These are phyloP conservation scores for Aproaerema taeniolella DNA, from an alignment of 2,888 invertebrate genomes.

Conservation along the genomic window DNA sequence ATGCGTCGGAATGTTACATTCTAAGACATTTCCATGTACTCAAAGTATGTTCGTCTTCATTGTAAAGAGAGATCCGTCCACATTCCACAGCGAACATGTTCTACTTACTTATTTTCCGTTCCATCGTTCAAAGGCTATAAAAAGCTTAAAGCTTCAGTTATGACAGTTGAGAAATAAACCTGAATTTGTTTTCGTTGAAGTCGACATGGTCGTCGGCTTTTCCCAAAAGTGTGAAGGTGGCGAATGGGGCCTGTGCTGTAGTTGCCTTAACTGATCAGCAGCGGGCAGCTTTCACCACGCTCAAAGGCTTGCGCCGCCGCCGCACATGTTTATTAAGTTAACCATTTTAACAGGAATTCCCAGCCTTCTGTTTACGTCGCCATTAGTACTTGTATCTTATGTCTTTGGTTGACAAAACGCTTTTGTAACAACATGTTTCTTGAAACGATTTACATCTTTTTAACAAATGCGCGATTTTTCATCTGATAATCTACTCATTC, in stretches of 20 bases:
- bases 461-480: no score
- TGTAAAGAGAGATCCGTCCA: no score
- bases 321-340: slow-evolving; percentile 68
- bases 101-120: no score
- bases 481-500: no score
- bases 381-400: slow-evolving; percentile 39
- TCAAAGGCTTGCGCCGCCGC: slow-evolving; percentile 61
- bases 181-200: slow-evolving; percentile 17
- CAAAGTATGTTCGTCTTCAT: no score
- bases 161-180: slow-evolving; percentile 14
- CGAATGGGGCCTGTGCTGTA: slow-evolving; percentile 11
- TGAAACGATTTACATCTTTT: no score
- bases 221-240: slow-evolving; percentile 13
- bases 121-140: neutral
- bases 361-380: slow-evolving; percentile 50
- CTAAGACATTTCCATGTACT: no score
- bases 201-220: slow-evolving; percentile 18
- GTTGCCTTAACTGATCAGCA: slow-evolving; percentile 33
- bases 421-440: neutral
- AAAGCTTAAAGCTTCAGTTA: neutral
- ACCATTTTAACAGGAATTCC: slow-evolving; percentile 65
- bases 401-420: slow-evolving; percentile 1
- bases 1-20: no score
- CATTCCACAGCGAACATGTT: no score
- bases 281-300: slow-evolving; percentile 64